Base-by-base conservation (phyloP, 2,113 vertebrate species). In the Pandion haliaetus region DNA sequence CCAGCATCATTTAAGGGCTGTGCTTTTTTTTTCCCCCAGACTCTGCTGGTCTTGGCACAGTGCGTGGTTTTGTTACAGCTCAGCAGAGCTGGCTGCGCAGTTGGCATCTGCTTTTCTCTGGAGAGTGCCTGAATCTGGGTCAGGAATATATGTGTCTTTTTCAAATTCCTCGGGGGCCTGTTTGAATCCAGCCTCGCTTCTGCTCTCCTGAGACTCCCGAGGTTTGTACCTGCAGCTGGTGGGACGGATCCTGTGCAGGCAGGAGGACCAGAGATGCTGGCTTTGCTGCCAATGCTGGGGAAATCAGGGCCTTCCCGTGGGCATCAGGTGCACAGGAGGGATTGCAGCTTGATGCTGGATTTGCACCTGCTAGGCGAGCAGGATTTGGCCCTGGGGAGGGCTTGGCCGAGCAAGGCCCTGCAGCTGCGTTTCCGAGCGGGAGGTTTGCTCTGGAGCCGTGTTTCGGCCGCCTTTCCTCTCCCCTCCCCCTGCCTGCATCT, bases 101-200 rank as follows among this genome's bases (percentile, higher is more conserved):
- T 89, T 96, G 96, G 95, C 96, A 97, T 94, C 97, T 84, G 95
- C 94, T 95, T 89, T 91, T 82, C 96, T 97, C 95, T 82, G 10
- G 95, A 93, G 97, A 93, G 52, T 6, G 52, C 86, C 82, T 38
- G 92, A 97, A 97, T 97, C 97, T 97, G 94, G 97, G 97, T 97
- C 98, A 97, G 95, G 91, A 97, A 97, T 95, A 96, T 58, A 20
- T 77, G 80, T 90, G 76, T 77, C 59, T 93, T 71, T 66, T 69
- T 32, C 45, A 18, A 62, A 84, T 93, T 91, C 96, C 96, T 96
- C 13, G 6, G 85, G 81, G 96, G 62, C 34, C 42, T 31, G 59
- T 19, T 66, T n/a, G 90, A 82, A 92, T 91, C 84, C 86, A 82
- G 72, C 93, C 69, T 79, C 19, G 3, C 83, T 90, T 18, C 93